Evolutionary conservation across 2,888 invertebrate genomes (phyloP).

Genomic region (Lacanobia wlatinum): DNA sequence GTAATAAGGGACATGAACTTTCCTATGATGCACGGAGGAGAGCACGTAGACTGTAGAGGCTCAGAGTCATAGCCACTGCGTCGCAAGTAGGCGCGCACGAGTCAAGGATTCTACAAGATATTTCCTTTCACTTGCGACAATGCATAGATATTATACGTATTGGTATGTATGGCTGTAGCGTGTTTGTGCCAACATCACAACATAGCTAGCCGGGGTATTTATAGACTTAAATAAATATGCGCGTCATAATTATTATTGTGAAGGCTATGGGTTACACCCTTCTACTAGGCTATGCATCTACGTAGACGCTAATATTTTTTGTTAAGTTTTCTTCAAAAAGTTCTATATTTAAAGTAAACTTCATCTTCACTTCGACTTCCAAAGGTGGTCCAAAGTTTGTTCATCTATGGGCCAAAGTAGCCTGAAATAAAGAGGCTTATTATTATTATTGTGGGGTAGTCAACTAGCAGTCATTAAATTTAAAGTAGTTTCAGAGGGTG

Average conservation of each 20-base stretch:
- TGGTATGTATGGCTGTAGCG: conserved; percentile 61
- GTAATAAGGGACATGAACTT: conserved; percentile 63
- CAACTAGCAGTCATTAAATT: neutral
- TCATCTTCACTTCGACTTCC: no score
- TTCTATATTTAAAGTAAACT: no score
- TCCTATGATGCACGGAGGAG: conserved; percentile 65
- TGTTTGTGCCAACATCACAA: conserved; percentile 57
- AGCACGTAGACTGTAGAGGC: conserved; percentile 50
- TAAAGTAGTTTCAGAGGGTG: no score
- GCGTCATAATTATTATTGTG: conserved; percentile 49
- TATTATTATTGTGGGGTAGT: no score
- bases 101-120: conserved; percentile 90
- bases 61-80: conserved; percentile 58
- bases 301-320: neutral
- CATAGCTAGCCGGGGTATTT: conserved; percentile 62
- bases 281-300: conserved; percentile 11
- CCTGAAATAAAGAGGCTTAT: no score
- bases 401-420: no score
- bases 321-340: no score
- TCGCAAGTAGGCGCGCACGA: conserved; percentile 84
- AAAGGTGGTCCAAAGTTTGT: no score
- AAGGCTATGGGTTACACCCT: conserved; percentile 49
- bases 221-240: conserved; percentile 62
- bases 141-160: conserved; percentile 74
- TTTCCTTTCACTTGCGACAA: conserved; percentile 91